Percentiles rank a stretch among this genome's conserved stretches.
These are phyloP conservation scores for Amazona finschi DNA, from an alignment of 2,797 vertebrate species.

Conservation along the genomic window DNA sequence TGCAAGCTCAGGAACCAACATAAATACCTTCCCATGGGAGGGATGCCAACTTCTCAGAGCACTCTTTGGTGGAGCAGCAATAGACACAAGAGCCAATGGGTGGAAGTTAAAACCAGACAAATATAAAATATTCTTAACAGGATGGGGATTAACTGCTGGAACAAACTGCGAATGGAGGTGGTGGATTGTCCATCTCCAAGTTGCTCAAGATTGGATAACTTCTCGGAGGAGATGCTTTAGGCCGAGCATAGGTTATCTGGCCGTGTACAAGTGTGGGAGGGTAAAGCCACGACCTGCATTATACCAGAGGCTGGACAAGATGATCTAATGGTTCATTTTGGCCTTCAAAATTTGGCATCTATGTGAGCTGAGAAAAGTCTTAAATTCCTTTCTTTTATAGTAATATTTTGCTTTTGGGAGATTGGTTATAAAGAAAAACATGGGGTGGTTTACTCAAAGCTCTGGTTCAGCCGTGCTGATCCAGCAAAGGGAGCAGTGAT, in stretches of 20 bases:
- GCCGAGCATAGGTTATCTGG: background rate
- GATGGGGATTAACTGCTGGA: background rate
- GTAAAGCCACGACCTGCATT: background rate
- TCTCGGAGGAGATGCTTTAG: background rate
- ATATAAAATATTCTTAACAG: background rate
- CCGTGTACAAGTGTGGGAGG: background rate
- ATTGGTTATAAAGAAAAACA: rapidly evolving
- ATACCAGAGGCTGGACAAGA: background rate
- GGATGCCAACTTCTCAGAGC: background rate
- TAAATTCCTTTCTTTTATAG: background rate
- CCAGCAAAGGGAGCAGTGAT: background rate
- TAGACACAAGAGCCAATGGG: background rate
- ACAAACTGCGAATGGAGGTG: background rate
- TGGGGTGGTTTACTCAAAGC: background rate
- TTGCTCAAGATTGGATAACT: background rate
- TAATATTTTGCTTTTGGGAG: background rate
- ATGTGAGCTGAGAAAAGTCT: background rate
- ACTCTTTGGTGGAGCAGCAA: background rate
- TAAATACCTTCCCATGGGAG: background rate
- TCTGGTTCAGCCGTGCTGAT: background rate
- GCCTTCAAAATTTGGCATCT: background rate
- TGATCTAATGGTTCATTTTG: background rate
- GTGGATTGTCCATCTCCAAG: background rate
- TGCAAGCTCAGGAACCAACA: background rate
- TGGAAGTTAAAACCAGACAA: background rate